Percentiles rank a stretch among this genome's conserved stretches.
Conservation (phyloP, 2,888 invertebrate genomes). For the Melanargia galathea region DNA sequence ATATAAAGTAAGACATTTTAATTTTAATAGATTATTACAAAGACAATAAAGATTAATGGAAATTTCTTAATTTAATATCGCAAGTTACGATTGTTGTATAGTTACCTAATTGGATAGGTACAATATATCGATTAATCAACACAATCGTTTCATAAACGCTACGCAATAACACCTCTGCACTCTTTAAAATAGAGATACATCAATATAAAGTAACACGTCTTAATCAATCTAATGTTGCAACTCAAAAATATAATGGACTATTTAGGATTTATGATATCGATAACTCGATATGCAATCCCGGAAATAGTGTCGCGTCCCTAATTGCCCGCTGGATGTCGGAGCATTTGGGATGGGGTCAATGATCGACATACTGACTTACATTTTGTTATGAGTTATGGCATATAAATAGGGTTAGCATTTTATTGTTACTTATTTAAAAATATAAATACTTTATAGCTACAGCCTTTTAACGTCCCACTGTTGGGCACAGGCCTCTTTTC, state of each 20-base stretch:
- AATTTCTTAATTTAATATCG: background rate
- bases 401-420: conserved; percentile 19
- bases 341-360: conserved; percentile 66
- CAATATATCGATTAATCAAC: conserved; percentile 3
- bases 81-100: background rate
- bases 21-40: too few species aligned
- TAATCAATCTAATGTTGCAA: conserved; percentile 16
- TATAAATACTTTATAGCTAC: too few species aligned
- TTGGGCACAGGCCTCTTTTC: too few species aligned
- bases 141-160: conserved; percentile 1
- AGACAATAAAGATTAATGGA: background rate
- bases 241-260: background rate
- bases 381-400: conserved; percentile 40
- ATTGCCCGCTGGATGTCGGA: conserved; percentile 37
- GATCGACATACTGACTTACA: conserved; percentile 76
- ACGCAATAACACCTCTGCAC: background rate
- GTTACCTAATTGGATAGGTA: conserved; percentile 5
- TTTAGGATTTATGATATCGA: conserved; percentile 15
- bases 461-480: too few species aligned
- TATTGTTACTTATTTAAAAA: conserved; percentile 1
- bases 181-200: background rate
- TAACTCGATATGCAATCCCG: conserved; percentile 30
- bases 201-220: background rate
- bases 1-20: too few species aligned
- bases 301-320: conserved; percentile 34